phyloP scores from a whole-genome alignment of 2,113 vertebrate genomes.

The Clarias gariepinus region DNA sequence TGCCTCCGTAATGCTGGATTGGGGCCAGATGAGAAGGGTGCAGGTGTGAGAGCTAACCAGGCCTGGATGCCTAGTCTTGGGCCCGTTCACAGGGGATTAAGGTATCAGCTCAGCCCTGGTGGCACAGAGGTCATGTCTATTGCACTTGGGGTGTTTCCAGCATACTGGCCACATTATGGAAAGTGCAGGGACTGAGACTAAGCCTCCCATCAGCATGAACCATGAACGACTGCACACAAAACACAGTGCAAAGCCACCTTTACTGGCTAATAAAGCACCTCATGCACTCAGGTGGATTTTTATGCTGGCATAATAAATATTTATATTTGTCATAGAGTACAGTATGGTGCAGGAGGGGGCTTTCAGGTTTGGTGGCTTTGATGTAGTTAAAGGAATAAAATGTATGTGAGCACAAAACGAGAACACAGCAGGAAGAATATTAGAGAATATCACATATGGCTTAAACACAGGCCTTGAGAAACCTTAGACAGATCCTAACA shows the following conservation, averaged over 20 bases:
- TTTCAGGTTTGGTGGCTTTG: neutral
- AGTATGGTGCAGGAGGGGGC: neutral
- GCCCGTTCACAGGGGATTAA: conserved; percentile 53
- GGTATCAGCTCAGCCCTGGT: conserved; percentile 50
- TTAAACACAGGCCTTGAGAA: conserved; percentile 16
- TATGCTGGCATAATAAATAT: neutral
- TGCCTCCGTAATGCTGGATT: conserved; percentile 44
- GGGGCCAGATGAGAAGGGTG: conserved; percentile 49
- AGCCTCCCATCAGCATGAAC: conserved; percentile 35
- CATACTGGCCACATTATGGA: conserved; percentile 30
- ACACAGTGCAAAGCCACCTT: conserved; percentile 14
- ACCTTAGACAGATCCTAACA: conserved; percentile 20
- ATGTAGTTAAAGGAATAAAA: neutral
- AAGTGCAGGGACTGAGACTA: conserved; percentile 42
- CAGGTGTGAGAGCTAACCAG: conserved; percentile 48
- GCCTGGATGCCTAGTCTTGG: conserved; percentile 22
- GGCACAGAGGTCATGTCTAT: conserved; percentile 45
- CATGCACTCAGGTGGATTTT: neutral
- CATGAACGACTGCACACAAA: conserved; percentile 21
- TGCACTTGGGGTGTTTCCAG: conserved; percentile 32
- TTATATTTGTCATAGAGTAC: neutral
- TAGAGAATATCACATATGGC: conserved; percentile 5
- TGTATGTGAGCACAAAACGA: neutral
- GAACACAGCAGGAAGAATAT: conserved; percentile 24
- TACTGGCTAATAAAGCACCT: neutral